Percentiles rank a stretch among this genome's conserved stretches.
Evolutionary conservation across 2,113 vertebrate genomes (phyloP).

Genomic region (Saguinus imperator): DNA sequence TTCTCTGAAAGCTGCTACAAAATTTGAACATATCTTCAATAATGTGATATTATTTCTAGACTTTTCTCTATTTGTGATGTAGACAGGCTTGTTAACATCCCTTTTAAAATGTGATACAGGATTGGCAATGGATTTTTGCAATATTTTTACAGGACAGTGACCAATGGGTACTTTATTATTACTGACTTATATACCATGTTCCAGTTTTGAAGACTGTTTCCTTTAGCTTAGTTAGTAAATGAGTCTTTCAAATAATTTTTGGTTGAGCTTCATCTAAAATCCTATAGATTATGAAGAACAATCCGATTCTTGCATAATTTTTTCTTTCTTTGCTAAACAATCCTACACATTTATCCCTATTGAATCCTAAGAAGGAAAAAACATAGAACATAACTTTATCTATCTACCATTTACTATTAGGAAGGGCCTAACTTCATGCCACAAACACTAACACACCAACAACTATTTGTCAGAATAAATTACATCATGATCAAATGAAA

Average conservation of each 20-base stretch:
- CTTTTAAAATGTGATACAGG: not conserved
- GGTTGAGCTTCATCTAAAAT: not conserved
- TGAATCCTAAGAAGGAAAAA: not conserved
- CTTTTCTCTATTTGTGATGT: not conserved
- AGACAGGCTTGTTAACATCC: not conserved
- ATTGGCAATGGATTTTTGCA: not conserved
- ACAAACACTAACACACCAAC: not conserved
- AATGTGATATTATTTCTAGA: not conserved
- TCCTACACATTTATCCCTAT: not conserved
- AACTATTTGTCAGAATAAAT: not conserved
- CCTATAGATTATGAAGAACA: not conserved
- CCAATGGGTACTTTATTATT: accelerated
- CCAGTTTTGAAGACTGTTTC: not conserved
- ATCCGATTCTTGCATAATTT: not conserved
- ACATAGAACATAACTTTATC: not conserved
- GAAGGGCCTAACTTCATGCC: not conserved
- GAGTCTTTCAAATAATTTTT: not conserved
- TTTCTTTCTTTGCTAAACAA: not conserved
- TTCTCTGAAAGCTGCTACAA: not conserved
- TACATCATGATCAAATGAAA: not conserved
- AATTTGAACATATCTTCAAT: not conserved
- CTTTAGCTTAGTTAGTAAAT: not conserved
- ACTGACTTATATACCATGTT: not conserved
- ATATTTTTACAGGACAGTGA: accelerated
- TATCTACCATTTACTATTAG: not conserved